Base-by-base conservation (phyloP, 2,113 vertebrate genomes). In the Forbesichthys agassizii region DNA sequence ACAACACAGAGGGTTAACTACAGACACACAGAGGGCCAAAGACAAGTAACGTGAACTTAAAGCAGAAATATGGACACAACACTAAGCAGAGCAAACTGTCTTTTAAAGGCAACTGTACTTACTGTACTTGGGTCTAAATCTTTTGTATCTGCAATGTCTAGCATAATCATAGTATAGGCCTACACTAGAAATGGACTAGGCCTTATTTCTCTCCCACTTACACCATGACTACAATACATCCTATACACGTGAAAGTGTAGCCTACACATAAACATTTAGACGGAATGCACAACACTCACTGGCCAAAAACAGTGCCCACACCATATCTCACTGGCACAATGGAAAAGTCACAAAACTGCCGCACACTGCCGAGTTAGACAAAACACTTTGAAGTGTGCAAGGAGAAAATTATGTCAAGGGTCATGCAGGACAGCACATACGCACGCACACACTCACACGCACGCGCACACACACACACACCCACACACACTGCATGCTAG, bases 321-420 rank as follows among this genome's bases (percentile, higher is more conserved):
- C 53, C 56, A 51, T 57, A 57, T 79, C 67, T 69, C 18, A 73
- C 57, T 77, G 55, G 27, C 18, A 59, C 18, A 36, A 27, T 27
- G 2, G 2, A 27, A 27, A 27, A 14, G 49, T 52, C 57, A 33
- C 57, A 59, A 10, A 33, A 14, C 11, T 59, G 56, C 61, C 18
- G 14, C 42, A 60, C 57, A 66, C 59, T 70, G 61, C 42, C 51
- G 69, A 69, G 56, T 75, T 63, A 73, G 57, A 10, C 51, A 58
- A 73, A 82, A 82, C 65, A 49, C 16, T 64, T n/a, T 64, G 64
- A 36, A 66, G 67, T 74, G 77, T 65, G 61, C 66, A 66, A 78
- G 59, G 49, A 63, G 8, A 66, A 80, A 66, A 68, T 47, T 66
- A 64, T 63, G 11, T 3, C 51, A 9, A 8, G 51, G 72, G 68